Evolutionary conservation across 2,113 vertebrate genomes (phyloP), one percentile per base, ranked within the genome.

Genomic region (Columba livia): DNA sequence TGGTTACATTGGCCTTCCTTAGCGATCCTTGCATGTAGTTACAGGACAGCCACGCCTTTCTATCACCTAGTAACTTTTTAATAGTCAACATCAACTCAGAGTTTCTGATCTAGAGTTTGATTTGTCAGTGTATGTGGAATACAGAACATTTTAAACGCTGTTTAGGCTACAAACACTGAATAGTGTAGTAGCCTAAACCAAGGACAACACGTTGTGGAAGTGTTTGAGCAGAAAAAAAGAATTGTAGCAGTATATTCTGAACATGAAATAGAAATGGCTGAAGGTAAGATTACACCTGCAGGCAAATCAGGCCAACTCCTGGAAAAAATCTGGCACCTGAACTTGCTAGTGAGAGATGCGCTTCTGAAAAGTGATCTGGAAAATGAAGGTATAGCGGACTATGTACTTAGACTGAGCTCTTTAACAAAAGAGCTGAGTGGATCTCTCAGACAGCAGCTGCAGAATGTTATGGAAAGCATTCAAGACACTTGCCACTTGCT

Each of bases 41-140:
- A 84, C 88, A 67, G 47, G 54, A 88, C 34, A 64, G 75, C 78
- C 97, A 89, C 94, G 84, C 84, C 96, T 94, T 78, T 57, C 90
- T 95, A 95, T 98, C 95, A 97, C 98, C 96, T 98, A 95, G 97
- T 94, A 97, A 98, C 97, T 94, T 97, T 79, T 94, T 88, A 79
- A 80, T 90, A 51, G 94, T 97, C 95, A 98, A 97, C 95, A 98
- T 67, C 56, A 97, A 89, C 85, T 95, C 36, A 65, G 42, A 80
- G 28, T 69, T 96, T 75, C 84, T 73, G 70, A 97, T 92, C 40
- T 87, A 71, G 60, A 90, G 42, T 81, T 96, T 74, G n/a, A 34
- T 71, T 92, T 47, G 58, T 23, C 48, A 75, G 90, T 70, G 56
- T 65, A 15, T 57, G 64, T 84, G 40, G 62, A 80, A 79, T 38